Conservation (phyloP, 2,113 vertebrate species). For the Rattus rattus region DNA sequence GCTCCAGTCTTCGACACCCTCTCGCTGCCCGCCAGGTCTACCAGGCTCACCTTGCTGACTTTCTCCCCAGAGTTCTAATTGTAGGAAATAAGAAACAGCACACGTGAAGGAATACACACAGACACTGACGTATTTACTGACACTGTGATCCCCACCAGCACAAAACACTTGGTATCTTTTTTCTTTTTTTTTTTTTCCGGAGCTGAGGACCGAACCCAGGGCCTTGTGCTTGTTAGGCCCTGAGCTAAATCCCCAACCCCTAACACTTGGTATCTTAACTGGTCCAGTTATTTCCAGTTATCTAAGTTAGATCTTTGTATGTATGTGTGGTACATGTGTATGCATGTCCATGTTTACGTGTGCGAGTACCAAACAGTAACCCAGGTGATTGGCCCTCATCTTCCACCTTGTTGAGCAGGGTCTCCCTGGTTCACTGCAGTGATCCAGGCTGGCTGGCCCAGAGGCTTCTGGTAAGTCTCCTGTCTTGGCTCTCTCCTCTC, state of each 20-base stretch:
- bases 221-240: too few species aligned
- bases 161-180: neutral
- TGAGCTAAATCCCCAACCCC: too few species aligned
- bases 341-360: neutral
- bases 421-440: neutral
- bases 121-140: fast-evolving
- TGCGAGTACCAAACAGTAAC: neutral
- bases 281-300: too few species aligned
- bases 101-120: neutral
- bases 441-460: neutral
- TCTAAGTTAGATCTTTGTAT: neutral
- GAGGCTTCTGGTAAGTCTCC: neutral
- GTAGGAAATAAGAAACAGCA: slow-evolving; percentile 45
- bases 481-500: neutral
- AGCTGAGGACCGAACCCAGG: too few species aligned
- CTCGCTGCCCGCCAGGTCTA: slow-evolving; percentile 98
- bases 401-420: neutral
- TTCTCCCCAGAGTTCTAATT: slow-evolving; percentile 97
- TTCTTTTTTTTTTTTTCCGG: too few species aligned
- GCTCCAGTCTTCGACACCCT: slow-evolving; percentile 98
- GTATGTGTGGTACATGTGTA: neutral
- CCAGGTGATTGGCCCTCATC: neutral
- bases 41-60: slow-evolving; percentile 98
- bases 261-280: neutral
- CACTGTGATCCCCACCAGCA: neutral